Evolutionary conservation across 2,797 vertebrate genomes (phyloP), one percentile per base, ranked within the genome.

Genomic region (Sciaenops ocellatus): DNA sequence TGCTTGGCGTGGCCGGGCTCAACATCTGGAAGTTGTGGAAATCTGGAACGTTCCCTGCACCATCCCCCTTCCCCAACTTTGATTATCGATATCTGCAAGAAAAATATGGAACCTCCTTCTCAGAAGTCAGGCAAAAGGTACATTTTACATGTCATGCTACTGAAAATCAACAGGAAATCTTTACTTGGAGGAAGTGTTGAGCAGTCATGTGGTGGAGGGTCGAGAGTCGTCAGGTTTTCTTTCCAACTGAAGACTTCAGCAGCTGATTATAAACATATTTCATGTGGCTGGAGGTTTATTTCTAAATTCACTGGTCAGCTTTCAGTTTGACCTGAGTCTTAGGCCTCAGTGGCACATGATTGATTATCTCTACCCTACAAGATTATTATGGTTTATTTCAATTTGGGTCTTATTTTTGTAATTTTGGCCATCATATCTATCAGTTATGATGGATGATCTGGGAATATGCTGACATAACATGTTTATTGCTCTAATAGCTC

Each of bases 1-100:
- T 99, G 85, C 94, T 99, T 78, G 95, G 86, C 6, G 93, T 97
- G 0, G 96, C 97, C 0, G 97, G 96, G 3, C 69, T 98, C 85
- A 99, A 98, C 92, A 96, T 99, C 83, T 99, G 98, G 98, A 99
- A 96, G 88, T 92, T 99, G 52, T 99, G 97, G 96, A 97, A 96
- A 28, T 98, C 98, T 0, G 98, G 98, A 15, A 95, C 93, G 61
- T 99, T 98, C 87, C 97, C 98, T 0, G 92, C 96, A 0, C 98
- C 98, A 0, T 99, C 98, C 1, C 98, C 98, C 0, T 99, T 98
- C 89, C 98, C 98, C 3, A 99, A 99, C 94, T 99, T 99, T 7
- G 97, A 99, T 93, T 98, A 98, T 90, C 95, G 96, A 11, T 99
- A 98, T 90, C 96, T 99, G 59, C 96, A 98, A 92, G 96, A 97